Base-by-base conservation (phyloP, 2,113 vertebrate genomes). In the Neomonachus schauinslandi region DNA sequence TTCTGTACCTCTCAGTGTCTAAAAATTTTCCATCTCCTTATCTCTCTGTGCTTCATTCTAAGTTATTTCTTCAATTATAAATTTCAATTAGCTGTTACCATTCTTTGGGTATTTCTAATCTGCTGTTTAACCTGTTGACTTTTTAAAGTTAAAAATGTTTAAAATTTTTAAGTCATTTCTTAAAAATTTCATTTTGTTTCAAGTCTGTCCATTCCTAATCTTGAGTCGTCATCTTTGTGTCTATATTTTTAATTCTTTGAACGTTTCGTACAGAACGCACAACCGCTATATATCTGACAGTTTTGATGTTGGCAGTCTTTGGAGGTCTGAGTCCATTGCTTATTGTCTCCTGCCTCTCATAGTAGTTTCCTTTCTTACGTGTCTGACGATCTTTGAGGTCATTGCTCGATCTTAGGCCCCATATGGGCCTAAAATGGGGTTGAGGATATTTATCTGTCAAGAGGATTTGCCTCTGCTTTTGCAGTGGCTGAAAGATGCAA, bases 61-160 rank as follows among this genome's bases (percentile, higher is more conserved):
- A 84, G 55, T 80, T 36, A 93, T 93, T 84, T 92, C 59, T 89
- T 95, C 61, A 89, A 9, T 95, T 89, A 71, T 13, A 89, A 86
- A 65, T 86, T 90, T 33, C 6, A 72, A 6, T 89, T 95, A 15
- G n/a, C 31, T 51, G 15, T 57, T 88, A 55, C 84, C 67, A 89
- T 93, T 77, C 51, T 86, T 90, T 5, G 65, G 5, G 12, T 87
- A 79, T 84, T 91, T 79, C 91, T 61, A 42, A 84, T 55, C 33
- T 89, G 39, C 24, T 63, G 4, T 55, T 74, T 82, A 93, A 67
- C 71, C n/a, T 61, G 21, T 28, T 85, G 21, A 91, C 87, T 63
- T 77, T 94, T 55, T 18, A 49, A 80, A 83, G 24, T 59, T 85
- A 28, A 76, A 79, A 57, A 33, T 26, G 18, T 42, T 63, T 5